Evolutionary conservation across 1,140 invertebrate species (phyloP).

Genomic region (Melitaea cinxia): DNA sequence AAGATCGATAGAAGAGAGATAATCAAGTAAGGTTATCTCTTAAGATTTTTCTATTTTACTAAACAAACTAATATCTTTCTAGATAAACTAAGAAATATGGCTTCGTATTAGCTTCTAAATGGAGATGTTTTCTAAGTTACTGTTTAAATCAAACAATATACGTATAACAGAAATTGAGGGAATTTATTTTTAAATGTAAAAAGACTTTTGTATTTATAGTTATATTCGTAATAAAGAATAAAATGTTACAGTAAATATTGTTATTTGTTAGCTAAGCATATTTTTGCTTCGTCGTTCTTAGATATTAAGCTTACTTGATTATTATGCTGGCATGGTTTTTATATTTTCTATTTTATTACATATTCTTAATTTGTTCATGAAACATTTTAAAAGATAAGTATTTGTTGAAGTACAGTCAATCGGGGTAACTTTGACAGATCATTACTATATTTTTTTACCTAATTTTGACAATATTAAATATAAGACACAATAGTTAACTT

Average conservation of each 20-base stretch:
- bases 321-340: not conserved
- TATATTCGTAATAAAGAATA: slow-evolving; percentile 12
- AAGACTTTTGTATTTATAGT: slow-evolving; percentile 14
- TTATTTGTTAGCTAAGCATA: not conserved
- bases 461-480: no score
- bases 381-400: not conserved
- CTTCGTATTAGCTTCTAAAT: slow-evolving; percentile 16
- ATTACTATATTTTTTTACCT: no score
- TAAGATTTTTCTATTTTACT: not conserved
- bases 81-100: slow-evolving; percentile 8
- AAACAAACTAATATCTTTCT: slow-evolving; percentile 1
- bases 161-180: slow-evolving; percentile 10
- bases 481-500: no score
- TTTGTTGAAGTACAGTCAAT: not conserved
- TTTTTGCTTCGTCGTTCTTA: not conserved
- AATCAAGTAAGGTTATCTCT: slow-evolving; percentile 4
- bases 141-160: slow-evolving; percentile 15
- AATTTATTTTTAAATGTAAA: slow-evolving; percentile 16
- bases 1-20: not conserved
- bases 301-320: not conserved
- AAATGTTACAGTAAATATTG: slow-evolving; percentile 12
- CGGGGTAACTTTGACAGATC: no score
- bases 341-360: not conserved
- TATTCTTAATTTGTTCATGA: not conserved
- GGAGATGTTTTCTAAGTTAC: slow-evolving; percentile 15